Base-by-base conservation (phyloP, 2,113 vertebrate species). In the Hiodon alosoides region DNA sequence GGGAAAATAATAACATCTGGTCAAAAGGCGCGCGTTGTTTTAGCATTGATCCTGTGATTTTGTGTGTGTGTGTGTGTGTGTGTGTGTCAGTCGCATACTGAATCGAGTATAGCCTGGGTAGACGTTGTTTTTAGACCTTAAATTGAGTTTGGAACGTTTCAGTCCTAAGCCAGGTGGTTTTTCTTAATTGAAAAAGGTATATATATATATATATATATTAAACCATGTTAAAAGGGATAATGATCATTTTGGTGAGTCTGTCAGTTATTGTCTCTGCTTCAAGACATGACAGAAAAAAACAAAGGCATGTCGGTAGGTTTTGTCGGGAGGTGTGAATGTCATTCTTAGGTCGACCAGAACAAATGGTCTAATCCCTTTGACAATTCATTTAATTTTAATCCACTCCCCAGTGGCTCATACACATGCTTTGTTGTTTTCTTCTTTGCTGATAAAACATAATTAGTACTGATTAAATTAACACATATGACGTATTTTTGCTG, bases 361-460 rank as follows among this genome's bases (percentile, higher is more conserved):
- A 66, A 75, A 68, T 48, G 73, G 64, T 64, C 52, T 50, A 75
- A 60, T 65, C 55, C 48, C 52, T 11, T 46, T 62, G 73, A 8
- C 54, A 78, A 58, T 80, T 69, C 61, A 52, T 66, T 14, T 61
- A 14, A 65, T 53, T 82, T 75, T 58, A 62, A 54, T 52, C 46
- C 53, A 52, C 69, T 75, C 47, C 76, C 51, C 55, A 55, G 58
- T 69, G 70, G 71, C 67, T 70, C 54, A 11, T 4, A 48, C 73
- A 78, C 53, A 66, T 16, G 52, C 65, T 59, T 69, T 67, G 54
- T 58, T 77, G 64, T 71, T 64, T 61, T 70, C 51, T n/a, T 52
- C 59, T 67, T 69, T n/a, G 64, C 55, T 76, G 69, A 76, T 67
- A 3, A 10, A 10, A 69, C 66, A 61, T 64, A 50, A 54, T 52